Evolutionary conservation across 2,888 invertebrate species (phyloP).

Genomic region (Orthonychiurus folsomi): DNA sequence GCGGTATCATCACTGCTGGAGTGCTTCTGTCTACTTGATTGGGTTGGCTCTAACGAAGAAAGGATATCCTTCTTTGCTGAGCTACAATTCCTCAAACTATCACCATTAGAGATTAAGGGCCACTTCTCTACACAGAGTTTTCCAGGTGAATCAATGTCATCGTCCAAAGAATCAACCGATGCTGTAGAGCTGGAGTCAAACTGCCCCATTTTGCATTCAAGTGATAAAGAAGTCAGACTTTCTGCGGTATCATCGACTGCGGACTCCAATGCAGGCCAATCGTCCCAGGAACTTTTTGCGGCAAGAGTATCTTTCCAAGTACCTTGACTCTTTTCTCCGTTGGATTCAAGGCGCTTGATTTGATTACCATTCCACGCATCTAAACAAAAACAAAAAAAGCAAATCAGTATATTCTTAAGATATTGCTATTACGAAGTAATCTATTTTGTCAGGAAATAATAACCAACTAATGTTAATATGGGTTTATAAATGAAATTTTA

Average conservation of each 20-base stretch:
- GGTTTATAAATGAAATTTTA: too few relatives aligned
- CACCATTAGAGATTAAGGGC: constrained; percentile 19
- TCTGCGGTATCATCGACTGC: constrained; percentile 40
- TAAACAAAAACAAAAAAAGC: too few relatives aligned
- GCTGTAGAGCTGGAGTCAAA: constrained; percentile 27
- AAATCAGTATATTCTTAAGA: too few relatives aligned
- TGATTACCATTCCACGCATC: background rate
- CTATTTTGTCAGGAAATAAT: too few relatives aligned
- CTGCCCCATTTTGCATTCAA: constrained; percentile 28
- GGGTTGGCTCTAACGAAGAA: constrained; percentile 6
- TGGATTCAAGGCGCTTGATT: background rate
- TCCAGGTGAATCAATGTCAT: constrained; percentile 20
- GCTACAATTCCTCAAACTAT: background rate
- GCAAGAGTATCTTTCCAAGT: background rate
- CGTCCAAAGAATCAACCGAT: constrained; percentile 32
- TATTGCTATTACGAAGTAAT: too few relatives aligned
- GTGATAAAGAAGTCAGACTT: constrained; percentile 38
- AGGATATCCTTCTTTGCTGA: background rate
- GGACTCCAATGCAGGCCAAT: constrained; percentile 80
- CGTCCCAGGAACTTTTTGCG: constrained; percentile 60
- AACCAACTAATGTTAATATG: too few relatives aligned
- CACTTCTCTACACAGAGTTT: constrained; percentile 23
- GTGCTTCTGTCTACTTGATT: constrained; percentile 7
- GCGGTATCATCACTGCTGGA: background rate
- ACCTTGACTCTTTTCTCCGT: background rate